Conservation (phyloP, 2,888 invertebrate species). For the Rotaria socialis region DNA sequence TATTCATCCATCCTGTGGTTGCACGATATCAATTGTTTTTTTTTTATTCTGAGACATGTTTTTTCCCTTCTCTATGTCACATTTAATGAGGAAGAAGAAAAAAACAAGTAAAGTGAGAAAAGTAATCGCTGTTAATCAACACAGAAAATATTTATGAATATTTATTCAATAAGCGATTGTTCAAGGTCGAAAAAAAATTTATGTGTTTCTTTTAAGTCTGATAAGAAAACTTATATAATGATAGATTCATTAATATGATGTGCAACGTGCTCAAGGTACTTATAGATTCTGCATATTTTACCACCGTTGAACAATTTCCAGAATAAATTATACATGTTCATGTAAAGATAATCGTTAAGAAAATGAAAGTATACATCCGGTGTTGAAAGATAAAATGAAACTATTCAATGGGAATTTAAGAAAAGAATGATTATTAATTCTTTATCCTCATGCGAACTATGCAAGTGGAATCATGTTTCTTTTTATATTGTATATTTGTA, state of each 20-base stretch:
- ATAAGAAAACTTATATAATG: not conserved
- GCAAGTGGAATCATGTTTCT: not conserved
- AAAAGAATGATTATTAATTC: not conserved
- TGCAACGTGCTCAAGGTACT: no score
- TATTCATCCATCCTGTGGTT: not conserved
- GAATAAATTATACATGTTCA: no score
- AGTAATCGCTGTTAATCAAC: not conserved
- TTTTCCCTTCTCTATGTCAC: not conserved
- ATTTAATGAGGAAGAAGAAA: not conserved
- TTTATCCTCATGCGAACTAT: not conserved
- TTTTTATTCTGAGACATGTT: not conserved
- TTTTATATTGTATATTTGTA: not conserved
- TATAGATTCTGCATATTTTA: not conserved
- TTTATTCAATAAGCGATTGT: not conserved
- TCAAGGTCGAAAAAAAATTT: not conserved
- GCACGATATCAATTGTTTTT: not conserved
- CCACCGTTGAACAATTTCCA: not conserved
- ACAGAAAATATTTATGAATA: not conserved
- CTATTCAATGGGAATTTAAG: not conserved
- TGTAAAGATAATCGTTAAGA: no score
- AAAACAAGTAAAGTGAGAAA: not conserved
- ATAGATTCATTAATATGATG: no score
- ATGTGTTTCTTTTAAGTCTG: no score
- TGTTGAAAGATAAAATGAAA: not conserved
- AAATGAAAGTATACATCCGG: no score